These are phyloP conservation scores for Diacarnus erythraeanus DNA, from an alignment of 37 sponge, comb jelly and placozoan genomes.

Conservation along the genomic window DNA sequence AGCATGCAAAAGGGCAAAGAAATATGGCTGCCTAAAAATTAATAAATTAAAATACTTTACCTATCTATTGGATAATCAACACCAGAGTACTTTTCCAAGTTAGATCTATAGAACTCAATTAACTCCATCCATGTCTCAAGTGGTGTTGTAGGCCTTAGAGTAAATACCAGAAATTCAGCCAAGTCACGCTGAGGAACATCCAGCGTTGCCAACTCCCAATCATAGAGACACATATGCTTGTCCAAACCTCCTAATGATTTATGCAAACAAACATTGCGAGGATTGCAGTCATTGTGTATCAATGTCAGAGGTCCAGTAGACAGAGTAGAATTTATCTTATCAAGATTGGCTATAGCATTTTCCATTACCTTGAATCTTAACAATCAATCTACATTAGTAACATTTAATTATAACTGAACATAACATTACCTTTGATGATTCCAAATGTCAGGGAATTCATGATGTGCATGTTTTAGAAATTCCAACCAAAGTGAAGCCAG, in stretches of 20 bases:
- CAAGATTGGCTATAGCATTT: slow-evolving; percentile 41
- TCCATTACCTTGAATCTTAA: slow-evolving; percentile 24
- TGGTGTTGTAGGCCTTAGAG: slow-evolving; percentile 27
- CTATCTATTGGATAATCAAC: slow-evolving; percentile 14
- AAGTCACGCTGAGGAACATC: slow-evolving; percentile 72
- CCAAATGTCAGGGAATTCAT: slow-evolving; percentile 75
- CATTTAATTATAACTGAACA: background rate
- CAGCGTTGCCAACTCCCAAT: slow-evolving; percentile 79
- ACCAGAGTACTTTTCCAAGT: slow-evolving; percentile 46
- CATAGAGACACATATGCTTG: slow-evolving; percentile 54
- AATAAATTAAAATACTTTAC: slow-evolving; percentile 1
- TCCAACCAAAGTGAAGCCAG: slow-evolving; percentile 65
- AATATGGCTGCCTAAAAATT: background rate
- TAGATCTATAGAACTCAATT: slow-evolving; percentile 46
- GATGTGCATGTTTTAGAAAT: slow-evolving; percentile 44
- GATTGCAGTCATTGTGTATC: slow-evolving; percentile 81
- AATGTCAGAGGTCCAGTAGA: slow-evolving; percentile 53
- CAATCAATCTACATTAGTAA: background rate
- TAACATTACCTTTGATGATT: slow-evolving; percentile 18
- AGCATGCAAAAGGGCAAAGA: background rate
- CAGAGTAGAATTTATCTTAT: slow-evolving; percentile 19
- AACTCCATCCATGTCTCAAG: slow-evolving; percentile 26
- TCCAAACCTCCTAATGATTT: background rate
- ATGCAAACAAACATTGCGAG: slow-evolving; percentile 67
- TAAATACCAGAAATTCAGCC: slow-evolving; percentile 70